Evolutionary conservation across 2,113 vertebrate genomes (phyloP), one percentile per base, ranked within the genome.

Genomic region (Raja brachyura): DNA sequence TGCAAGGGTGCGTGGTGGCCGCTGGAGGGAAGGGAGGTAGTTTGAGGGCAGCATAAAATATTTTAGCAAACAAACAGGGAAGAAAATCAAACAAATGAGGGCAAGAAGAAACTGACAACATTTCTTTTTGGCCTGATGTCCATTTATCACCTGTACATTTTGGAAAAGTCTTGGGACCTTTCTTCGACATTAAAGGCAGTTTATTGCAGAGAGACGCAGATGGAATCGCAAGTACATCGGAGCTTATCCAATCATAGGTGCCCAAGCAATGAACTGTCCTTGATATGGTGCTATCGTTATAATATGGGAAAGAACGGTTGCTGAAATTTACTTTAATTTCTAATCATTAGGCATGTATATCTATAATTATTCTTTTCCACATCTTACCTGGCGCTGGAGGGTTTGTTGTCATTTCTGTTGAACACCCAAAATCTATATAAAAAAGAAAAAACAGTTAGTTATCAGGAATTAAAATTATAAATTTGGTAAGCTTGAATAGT

Each of bases 371-470:
- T 61, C 56, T 61, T 59, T 9, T 1, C 54, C 11, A 63, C 11
- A 48, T 54, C 90, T 92, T 74, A 92, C 90, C 90, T 92, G 90
- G 66, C 6, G 33, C 68, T 73, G 90, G 66, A 92, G 90, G 90
- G 68, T 73, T 92, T 92, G 90, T 92, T 92, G 90, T 92, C 90
- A 92, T 92, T 73, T 92, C 90, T 74, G 68, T 92, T 22, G 90
- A 92, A 92, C 90, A 54, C 54, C 68, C 90, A 92, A 92, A 92
- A 70, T 73, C 90, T 92, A 11, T 25, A 39, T 33, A 54, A 70
- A 74, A 92, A 22, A 68, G 13, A 14, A 90, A 70, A 31, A 4
- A 59, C 22, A 85, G 11, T 4, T 88, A 66, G 63, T 63, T 63
- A 66, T n/a, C n/a, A 88, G 5, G 14, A 63, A 31, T 63, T 0